Evolutionary conservation across 2,113 vertebrate species (phyloP).

Genomic region (Lagopus leucura): DNA sequence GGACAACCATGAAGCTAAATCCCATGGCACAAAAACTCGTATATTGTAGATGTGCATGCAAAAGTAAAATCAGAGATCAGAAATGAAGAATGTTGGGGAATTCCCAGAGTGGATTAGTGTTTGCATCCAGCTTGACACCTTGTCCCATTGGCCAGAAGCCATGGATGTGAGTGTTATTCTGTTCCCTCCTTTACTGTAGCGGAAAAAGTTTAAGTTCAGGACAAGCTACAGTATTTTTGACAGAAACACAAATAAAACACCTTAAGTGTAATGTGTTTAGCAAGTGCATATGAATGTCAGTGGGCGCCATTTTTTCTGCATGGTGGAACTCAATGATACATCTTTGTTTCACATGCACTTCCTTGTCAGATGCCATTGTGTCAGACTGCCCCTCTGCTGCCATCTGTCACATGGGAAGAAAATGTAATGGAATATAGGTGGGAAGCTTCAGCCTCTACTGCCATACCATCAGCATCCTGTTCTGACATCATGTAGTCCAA

Average conservation of each 20-base stretch:
- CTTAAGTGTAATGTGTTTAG: background rate
- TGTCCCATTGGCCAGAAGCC: background rate
- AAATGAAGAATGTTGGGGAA: background rate
- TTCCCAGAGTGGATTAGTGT: background rate
- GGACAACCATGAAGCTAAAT: background rate
- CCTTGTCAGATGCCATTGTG: too few species aligned
- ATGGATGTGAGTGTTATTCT: background rate
- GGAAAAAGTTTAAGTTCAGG: background rate
- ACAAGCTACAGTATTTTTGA: background rate
- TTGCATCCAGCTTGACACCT: background rate
- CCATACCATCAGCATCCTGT: background rate
- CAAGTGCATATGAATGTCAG: too few species aligned
- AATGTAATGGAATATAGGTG: background rate
- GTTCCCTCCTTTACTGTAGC: background rate
- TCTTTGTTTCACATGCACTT: too few species aligned
- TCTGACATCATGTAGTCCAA: background rate
- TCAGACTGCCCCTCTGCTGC: background rate
- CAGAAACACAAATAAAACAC: constrained; percentile 1
- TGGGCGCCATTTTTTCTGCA: too few species aligned
- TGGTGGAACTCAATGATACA: too few species aligned
- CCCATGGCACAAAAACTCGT: background rate
- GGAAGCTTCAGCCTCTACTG: background rate
- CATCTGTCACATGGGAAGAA: background rate
- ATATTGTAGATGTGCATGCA: fast-evolving
- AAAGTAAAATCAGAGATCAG: background rate